Evolutionary conservation across 2,888 invertebrate genomes (phyloP), one percentile per base, ranked within the genome.

Genomic region (Lepidochitona cinerea): DNA sequence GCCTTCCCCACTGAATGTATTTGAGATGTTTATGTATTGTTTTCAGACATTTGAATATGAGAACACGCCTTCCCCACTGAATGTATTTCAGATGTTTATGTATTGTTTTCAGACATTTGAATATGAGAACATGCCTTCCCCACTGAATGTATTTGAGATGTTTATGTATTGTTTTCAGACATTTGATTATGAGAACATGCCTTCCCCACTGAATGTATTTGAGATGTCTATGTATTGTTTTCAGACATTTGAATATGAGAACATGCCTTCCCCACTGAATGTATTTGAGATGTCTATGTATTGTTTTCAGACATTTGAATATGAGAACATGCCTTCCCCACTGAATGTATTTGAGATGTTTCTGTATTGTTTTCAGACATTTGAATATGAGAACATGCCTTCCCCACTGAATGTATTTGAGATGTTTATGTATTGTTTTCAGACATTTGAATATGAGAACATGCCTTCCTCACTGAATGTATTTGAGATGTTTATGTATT

Each of bases 11-110:
- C 91, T 96, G 76, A 94, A 94, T 52, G 96, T 96, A 53, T 98
- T 99, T 91, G 98, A 98, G 92, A 95, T 99, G 95, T 94, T 98
- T 83, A 97, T 98, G 14, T 70, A 64, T 77, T 37, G 53, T n/a
- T 81, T 83, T 33, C 81, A 87, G 86, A 85, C 85, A 18, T 87
- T 85, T 85, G 87, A 87, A 67, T 84, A 82, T 77, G 86, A 86
- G 23, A 78, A 76, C 12, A 80, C 97, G 68, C 95, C 96, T 0
- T 92, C 93, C 12, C 95, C 95, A 0, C 91, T 96, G 76, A 94
- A 94, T 52, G 96, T 96, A 53, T 98, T 99, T 91, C 98, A 98
- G 92, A 95, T 99, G 95, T 94, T 98, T 83, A 97, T 98, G 14
- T 70, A 64, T 77, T 37, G 53, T n/a, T 81, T 83, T 33, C 81